Conservation (phyloP, 2,797 vertebrate genomes). For the Platyrinchus mystaceus region DNA sequence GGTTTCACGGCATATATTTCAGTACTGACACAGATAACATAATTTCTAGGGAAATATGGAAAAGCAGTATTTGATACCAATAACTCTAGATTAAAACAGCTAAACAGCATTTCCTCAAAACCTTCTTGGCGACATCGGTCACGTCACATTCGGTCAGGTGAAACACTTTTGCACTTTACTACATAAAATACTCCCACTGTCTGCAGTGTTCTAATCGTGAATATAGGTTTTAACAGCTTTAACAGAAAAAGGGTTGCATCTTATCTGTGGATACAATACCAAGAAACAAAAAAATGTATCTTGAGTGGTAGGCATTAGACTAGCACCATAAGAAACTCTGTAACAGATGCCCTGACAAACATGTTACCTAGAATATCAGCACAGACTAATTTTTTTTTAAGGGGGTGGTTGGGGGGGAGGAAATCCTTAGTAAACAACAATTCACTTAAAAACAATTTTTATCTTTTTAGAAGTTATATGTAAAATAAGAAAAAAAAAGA, state of each 20-base stretch:
- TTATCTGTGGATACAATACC: background rate
- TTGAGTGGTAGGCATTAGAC: background rate
- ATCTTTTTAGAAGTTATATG: background rate
- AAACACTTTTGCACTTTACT: background rate
- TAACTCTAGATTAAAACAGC: background rate
- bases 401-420: fast-evolving
- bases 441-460: background rate
- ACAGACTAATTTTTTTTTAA: background rate
- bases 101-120: background rate
- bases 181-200: background rate
- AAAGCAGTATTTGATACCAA: background rate
- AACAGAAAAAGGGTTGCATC: background rate
- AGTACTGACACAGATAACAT: background rate
- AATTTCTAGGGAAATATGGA: background rate
- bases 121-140: background rate
- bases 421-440: background rate
- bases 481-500: background rate
- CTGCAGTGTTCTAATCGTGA: background rate
- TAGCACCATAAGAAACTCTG: background rate
- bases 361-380: background rate
- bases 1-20: background rate
- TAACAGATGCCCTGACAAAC: background rate
- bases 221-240: background rate
- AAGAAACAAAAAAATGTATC: background rate
- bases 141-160: background rate